phyloP scores from a whole-genome alignment of 1,140 invertebrate genomes.

The Bombus sibiricus region DNA sequence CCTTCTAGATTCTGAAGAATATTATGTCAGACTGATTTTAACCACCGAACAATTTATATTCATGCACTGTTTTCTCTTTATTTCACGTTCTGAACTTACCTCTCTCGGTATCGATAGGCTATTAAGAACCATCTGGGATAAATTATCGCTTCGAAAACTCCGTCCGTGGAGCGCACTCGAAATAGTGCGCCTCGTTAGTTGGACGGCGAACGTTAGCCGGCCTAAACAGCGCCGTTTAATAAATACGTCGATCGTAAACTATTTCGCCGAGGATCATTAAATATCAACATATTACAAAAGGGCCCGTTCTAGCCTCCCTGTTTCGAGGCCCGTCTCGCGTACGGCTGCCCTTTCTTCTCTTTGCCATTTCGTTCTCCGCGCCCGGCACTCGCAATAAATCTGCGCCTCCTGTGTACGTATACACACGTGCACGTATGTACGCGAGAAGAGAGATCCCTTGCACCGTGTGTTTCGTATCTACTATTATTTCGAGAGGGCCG shows the following conservation, averaged over 20 bases:
- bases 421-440: neutral
- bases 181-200: conserved; percentile 71
- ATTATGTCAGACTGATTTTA: neutral
- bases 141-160: neutral
- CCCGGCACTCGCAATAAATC: conserved; percentile 70
- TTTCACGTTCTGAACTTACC: neutral
- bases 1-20: neutral
- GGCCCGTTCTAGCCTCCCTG: conserved; percentile 13
- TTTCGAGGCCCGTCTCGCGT: neutral
- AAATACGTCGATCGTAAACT: conserved; percentile 79
- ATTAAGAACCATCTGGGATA: conserved; percentile 2
- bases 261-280: conserved; percentile 74
- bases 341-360: conserved; percentile 36
- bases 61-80: neutral
- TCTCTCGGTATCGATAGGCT: neutral
- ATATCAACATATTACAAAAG: conserved; percentile 75
- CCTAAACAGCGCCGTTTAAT: conserved; percentile 76
- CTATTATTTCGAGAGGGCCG: conserved; percentile 44
- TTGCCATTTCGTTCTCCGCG: conserved; percentile 48
- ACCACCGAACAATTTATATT: neutral
- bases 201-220: conserved; percentile 48
- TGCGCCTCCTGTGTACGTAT: conserved; percentile 46
- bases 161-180: conserved; percentile 27
- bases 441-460: conserved; percentile 45
- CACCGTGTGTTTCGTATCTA: conserved; percentile 38